Conservation (phyloP, 1,140 invertebrate genomes). For the Pseudomyrmex dendroicus region DNA sequence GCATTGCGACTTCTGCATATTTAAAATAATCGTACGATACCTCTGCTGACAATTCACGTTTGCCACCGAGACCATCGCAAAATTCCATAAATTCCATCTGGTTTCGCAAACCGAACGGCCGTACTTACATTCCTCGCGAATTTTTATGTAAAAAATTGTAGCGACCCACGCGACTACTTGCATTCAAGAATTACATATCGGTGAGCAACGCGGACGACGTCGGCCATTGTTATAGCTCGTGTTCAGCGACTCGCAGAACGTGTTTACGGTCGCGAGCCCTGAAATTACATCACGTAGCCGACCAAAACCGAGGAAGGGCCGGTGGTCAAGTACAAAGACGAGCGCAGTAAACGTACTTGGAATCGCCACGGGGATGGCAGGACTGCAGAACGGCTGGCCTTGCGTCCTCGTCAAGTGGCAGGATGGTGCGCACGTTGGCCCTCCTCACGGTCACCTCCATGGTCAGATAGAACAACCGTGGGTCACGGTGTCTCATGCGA, state of each 20-base stretch:
- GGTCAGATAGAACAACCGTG: constrained; percentile 95
- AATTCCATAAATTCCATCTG: constrained; percentile 24
- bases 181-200: constrained; percentile 25
- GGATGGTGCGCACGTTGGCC: constrained; percentile 91
- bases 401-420: constrained; percentile 94
- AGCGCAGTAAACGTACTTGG: constrained; percentile 87
- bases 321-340: background rate
- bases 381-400: constrained; percentile 94
- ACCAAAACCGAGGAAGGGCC: constrained; percentile 70
- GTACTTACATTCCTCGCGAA: background rate
- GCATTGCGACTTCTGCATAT: background rate
- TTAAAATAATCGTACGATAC: background rate
- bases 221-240: constrained; percentile 65
- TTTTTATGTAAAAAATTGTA: background rate
- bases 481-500: constrained; percentile 95
- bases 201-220: constrained; percentile 37
- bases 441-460: constrained; percentile 95
- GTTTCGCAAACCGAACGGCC: constrained; percentile 11
- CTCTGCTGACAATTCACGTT: background rate
- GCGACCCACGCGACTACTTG: constrained; percentile 35
- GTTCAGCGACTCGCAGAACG: constrained; percentile 58
- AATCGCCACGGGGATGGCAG: constrained; percentile 96
- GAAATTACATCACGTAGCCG: constrained; percentile 73
- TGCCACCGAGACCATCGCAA: background rate
- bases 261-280: constrained; percentile 67